A percentile compares a stretch with the other conserved stretches of the same genome.
Conservation (phyloP, 1,140 invertebrate genomes). For the Listronotus oregonensis region DNA sequence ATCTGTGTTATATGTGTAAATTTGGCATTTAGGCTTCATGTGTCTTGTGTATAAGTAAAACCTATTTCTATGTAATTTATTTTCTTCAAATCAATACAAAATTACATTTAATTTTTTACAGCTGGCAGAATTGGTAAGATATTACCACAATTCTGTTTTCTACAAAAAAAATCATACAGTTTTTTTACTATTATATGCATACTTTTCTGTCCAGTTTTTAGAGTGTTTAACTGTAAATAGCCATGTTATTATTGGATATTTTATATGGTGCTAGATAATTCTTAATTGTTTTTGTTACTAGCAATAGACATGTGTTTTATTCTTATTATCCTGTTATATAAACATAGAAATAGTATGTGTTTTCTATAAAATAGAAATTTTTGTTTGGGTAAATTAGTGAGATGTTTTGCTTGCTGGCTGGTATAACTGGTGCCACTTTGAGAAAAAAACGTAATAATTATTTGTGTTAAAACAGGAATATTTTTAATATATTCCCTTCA, state of each 20-base stretch:
- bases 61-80: constrained; percentile 18
- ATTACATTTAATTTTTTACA: constrained; percentile 36
- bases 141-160: constrained; percentile 9
- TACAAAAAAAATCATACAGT: neutral
- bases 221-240: neutral
- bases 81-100: neutral
- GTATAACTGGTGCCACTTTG: too few relatives aligned
- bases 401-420: too few relatives aligned
- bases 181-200: too few relatives aligned
- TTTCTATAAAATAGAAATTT: too few relatives aligned
- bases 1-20: neutral
- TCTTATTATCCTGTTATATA: too few relatives aligned
- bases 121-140: constrained; percentile 50
- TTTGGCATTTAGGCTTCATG: constrained; percentile 2
- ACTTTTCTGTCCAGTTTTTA: neutral
- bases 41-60: constrained; percentile 6
- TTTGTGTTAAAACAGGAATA: too few relatives aligned
- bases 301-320: neutral
- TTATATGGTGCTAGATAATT: neutral
- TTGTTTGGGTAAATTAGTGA: too few relatives aligned
- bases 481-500: too few relatives aligned
- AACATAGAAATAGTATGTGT: constrained; percentile 11
- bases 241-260: neutral
- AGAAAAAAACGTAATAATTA: too few relatives aligned
- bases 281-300: neutral